Evolutionary conservation across 2,113 vertebrate species (phyloP).

Genomic region (Paramisgurnus dabryanus): DNA sequence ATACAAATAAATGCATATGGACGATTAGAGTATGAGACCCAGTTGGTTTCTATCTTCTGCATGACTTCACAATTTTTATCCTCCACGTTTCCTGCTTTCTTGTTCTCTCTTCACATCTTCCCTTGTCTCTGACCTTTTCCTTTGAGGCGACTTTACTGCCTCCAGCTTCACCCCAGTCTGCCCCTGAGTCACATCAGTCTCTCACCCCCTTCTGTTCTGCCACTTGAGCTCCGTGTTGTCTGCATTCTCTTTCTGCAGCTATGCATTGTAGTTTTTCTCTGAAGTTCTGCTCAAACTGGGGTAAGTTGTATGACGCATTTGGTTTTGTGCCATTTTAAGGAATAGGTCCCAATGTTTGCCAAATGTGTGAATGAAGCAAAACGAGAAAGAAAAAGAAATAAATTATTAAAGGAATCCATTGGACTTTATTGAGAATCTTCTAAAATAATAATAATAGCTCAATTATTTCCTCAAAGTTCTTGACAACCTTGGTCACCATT

Average conservation of each 20-base stretch:
- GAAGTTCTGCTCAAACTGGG: conserved; percentile 11
- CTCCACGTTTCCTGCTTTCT: neutral
- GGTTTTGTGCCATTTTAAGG: too few species aligned
- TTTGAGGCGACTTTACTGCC: neutral
- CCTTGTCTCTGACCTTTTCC: neutral
- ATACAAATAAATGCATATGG: neutral
- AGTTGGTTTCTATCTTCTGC: neutral
- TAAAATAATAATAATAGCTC: too few species aligned
- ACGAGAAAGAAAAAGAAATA: too few species aligned
- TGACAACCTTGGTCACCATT: too few species aligned
- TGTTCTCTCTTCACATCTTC: neutral
- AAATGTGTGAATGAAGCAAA: too few species aligned
- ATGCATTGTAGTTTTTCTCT: neutral
- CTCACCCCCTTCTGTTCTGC: neutral
- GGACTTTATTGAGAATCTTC: too few species aligned
- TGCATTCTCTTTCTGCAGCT: conserved; percentile 17
- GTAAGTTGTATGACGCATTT: neutral
- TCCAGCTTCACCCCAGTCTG: conserved; percentile 5
- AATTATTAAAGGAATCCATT: too few species aligned
- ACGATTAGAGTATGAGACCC: neutral
- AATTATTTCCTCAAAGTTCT: too few species aligned
- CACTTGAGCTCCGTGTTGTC: conserved; percentile 3
- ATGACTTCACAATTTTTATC: neutral
- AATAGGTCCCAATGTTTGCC: too few species aligned
- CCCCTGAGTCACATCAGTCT: conserved; percentile 5